Conservation (phyloP, 2,113 vertebrate species). For the Alethe diademata region DNA sequence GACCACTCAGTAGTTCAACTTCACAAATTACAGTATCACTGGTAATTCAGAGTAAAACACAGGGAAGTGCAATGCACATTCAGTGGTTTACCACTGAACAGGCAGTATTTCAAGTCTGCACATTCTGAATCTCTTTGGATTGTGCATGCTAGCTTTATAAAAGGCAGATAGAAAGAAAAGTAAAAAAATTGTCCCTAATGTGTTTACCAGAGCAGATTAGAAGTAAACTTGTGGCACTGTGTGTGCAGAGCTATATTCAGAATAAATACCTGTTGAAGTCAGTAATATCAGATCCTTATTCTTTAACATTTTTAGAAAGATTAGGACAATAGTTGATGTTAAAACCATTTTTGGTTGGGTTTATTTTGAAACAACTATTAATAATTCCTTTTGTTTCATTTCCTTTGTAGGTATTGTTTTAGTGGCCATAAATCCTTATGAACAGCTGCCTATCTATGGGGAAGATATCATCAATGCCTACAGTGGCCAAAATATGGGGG, state of each 20-base stretch:
- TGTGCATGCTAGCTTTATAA: not conserved
- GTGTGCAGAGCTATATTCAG: not conserved
- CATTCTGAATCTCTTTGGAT: not conserved
- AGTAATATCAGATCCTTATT: not conserved
- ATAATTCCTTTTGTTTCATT: not conserved
- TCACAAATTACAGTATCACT: not conserved
- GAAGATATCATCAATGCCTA: slow-evolving; percentile 98
- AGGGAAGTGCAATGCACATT: accelerated
- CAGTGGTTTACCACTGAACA: not conserved
- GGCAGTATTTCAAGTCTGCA: accelerated
- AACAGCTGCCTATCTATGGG: slow-evolving; percentile 94
- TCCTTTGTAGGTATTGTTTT: slow-evolving; percentile 88
- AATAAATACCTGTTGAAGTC: not conserved
- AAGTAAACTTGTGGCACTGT: not conserved
- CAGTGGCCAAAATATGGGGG: slow-evolving; percentile 98
- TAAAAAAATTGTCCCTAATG: not conserved
- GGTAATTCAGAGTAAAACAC: not conserved
- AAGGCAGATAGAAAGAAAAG: not conserved
- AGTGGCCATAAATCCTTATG: slow-evolving; percentile 98
- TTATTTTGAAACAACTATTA: not conserved
- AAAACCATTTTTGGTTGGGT: not conserved
- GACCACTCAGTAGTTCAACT: not conserved
- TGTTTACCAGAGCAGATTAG: not conserved
- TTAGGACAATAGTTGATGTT: not conserved
- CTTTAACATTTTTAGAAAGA: not conserved